phyloP scores from a whole-genome alignment of 2,888 invertebrate genomes.

The Erebia aethiops region DNA sequence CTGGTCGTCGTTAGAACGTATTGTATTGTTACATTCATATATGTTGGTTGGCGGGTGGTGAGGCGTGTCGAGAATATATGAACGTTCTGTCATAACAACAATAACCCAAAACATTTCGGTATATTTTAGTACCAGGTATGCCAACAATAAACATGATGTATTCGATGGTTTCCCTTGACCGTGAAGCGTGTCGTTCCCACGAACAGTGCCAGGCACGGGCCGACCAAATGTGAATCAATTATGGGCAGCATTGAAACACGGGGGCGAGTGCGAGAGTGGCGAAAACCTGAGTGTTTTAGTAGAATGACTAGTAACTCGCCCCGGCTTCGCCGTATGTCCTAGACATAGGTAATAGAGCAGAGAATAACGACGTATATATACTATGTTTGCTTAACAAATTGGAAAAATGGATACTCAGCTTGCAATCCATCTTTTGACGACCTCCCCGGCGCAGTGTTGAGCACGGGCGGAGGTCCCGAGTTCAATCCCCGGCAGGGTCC shows the following conservation, averaged over 20 bases:
- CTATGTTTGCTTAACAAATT: no score
- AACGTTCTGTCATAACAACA: not conserved
- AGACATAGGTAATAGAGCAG: no score
- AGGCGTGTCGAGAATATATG: not conserved
- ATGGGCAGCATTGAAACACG: constrained; percentile 11
- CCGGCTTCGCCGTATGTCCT: no score
- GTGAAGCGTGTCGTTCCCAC: constrained; percentile 39
- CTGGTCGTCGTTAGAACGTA: no score
- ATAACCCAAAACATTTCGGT: constrained; percentile 1
- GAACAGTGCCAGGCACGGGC: constrained; percentile 36
- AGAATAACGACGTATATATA: no score
- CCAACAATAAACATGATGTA: constrained; percentile 23
- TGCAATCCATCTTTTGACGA: no score
- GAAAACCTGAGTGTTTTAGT: not conserved
- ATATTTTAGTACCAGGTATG: constrained; percentile 9
- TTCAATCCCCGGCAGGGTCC: no score
- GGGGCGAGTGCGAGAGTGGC: constrained; percentile 2
- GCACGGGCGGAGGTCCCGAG: no score
- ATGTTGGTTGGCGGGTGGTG: not conserved
- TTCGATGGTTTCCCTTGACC: constrained; percentile 36
- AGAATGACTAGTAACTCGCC: not conserved
- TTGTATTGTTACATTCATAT: no score
- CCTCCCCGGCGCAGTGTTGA: no score
- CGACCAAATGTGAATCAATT: constrained; percentile 18
- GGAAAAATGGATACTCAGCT: no score